A percentile compares a stretch with the other conserved stretches of the same genome.
These are phyloP conservation scores for Chionomys nivalis DNA, from an alignment of 2,113 vertebrate species.

Conservation along the genomic window DNA sequence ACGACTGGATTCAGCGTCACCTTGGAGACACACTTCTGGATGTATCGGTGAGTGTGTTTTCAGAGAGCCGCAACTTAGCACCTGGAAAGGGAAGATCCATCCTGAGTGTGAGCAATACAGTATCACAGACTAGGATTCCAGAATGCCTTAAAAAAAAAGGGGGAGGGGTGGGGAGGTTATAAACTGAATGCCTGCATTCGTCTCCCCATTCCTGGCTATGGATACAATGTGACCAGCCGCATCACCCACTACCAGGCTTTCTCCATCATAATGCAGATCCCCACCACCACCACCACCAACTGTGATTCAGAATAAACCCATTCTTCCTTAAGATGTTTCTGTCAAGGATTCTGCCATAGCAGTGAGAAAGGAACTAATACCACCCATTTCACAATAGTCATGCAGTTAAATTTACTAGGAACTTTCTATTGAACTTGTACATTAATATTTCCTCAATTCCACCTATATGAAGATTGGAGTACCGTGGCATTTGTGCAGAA, in stretches of 20 bases:
- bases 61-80: not conserved
- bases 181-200: not conserved
- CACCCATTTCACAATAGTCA: not conserved
- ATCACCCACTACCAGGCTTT: not conserved
- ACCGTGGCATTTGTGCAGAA: not conserved
- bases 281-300: not conserved
- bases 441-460: not conserved
- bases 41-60: not conserved
- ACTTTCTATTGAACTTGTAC: not conserved
- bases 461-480: not conserved
- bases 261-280: not conserved
- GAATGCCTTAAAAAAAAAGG: too few relatives aligned
- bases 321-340: not conserved
- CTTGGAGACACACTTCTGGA: not conserved
- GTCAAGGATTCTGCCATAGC: not conserved
- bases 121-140: not conserved
- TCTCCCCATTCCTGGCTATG: not conserved
- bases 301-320: not conserved
- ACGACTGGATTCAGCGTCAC: not conserved
- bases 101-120: too few relatives aligned
- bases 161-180: accelerated
- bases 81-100: not conserved
- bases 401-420: not conserved
- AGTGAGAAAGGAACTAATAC: not conserved
- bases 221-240: not conserved